Evolutionary conservation across 2,888 invertebrate genomes (phyloP).

Genomic region (Glyphotaelius pellucidus): DNA sequence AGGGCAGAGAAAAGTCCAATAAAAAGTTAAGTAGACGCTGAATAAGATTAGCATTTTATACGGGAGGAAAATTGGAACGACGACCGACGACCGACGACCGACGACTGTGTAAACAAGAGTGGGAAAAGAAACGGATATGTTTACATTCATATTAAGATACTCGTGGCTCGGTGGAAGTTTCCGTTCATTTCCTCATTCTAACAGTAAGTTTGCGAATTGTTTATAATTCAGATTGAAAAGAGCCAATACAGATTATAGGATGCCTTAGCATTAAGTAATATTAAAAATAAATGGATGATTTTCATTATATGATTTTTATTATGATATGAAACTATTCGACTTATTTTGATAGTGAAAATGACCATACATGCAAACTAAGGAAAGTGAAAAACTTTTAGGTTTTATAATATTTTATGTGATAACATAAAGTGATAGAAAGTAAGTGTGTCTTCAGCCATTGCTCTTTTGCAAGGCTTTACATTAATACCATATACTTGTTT

Average conservation of each 20-base stretch:
- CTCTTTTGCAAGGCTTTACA: neutral
- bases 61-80: constrained; percentile 48
- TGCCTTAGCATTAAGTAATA: neutral
- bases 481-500: neutral
- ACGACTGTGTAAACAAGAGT: constrained; percentile 48
- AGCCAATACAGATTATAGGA: neutral
- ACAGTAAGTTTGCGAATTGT: neutral
- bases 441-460: neutral
- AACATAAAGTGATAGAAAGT: neutral
- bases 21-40: constrained; percentile 39
- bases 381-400: neutral
- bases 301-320: neutral
- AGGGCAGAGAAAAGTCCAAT: constrained; percentile 35
- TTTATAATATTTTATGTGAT: neutral
- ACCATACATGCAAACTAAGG: neutral
- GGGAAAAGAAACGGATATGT: constrained; percentile 40
- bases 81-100: too few species aligned
- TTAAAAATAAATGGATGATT: neutral
- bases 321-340: neutral
- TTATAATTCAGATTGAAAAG: neutral
- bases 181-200: neutral
- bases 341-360: neutral
- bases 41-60: constrained; percentile 56
- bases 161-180: neutral
- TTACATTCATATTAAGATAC: constrained; percentile 53